Percentiles rank a stretch among this genome's conserved stretches.
These are phyloP conservation scores for Hartigia nigra DNA, from an alignment of 2,888 invertebrate genomes.

Conservation along the genomic window DNA sequence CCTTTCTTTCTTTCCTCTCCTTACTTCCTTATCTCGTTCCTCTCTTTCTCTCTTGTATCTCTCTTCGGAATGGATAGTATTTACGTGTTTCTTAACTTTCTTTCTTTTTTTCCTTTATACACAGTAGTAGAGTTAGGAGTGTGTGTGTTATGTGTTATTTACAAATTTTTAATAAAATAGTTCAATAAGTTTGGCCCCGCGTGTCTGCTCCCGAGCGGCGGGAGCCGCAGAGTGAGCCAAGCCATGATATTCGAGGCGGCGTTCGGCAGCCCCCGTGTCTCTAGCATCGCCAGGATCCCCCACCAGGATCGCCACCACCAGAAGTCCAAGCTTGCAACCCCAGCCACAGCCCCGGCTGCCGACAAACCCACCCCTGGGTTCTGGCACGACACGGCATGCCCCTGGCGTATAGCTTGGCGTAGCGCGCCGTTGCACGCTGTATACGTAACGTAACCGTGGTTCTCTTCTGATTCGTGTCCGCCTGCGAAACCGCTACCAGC, in stretches of 20 bases:
- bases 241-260: slow-evolving; percentile 55
- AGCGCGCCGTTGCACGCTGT: not conserved
- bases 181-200: slow-evolving; percentile 64
- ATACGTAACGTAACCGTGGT: not conserved
- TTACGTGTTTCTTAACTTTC: slow-evolving; percentile 2
- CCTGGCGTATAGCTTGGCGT: slow-evolving; percentile 2
- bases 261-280: slow-evolving; percentile 33
- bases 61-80: slow-evolving; percentile 8
- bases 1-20: slow-evolving; percentile 20
- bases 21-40: slow-evolving; percentile 11
- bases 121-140: slow-evolving; percentile 21
- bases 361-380: slow-evolving; percentile 24
- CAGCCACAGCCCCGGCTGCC: slow-evolving; percentile 49
- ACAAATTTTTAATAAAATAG: slow-evolving; percentile 63
- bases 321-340: slow-evolving; percentile 33
- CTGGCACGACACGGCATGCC: slow-evolving; percentile 18
- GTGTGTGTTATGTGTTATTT: slow-evolving; percentile 54
- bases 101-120: slow-evolving; percentile 2
- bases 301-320: slow-evolving; percentile 12
- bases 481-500: not conserved
- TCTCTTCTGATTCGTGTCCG: not conserved
- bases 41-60: slow-evolving; percentile 8
- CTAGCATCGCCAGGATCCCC: slow-evolving; percentile 3
- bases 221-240: slow-evolving; percentile 66
- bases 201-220: slow-evolving; percentile 67